Evolutionary conservation across 2,797 vertebrate species (phyloP), one percentile per base, ranked within the genome.

Genomic region (Leptatherina wallacei): DNA sequence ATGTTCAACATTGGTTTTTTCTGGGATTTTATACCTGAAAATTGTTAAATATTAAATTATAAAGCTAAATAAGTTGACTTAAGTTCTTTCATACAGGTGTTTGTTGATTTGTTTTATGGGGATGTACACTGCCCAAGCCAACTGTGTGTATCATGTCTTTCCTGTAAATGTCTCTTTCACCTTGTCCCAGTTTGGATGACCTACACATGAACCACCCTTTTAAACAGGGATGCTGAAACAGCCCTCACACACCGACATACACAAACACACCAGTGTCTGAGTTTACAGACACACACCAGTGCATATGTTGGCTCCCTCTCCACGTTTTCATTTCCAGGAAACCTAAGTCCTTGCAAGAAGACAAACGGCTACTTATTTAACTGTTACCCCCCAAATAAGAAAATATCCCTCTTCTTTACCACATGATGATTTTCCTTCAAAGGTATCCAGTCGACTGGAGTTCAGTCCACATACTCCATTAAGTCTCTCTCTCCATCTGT

Each of bases 351-450:
- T 86, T 83, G 74, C 85, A 81, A 81, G 82, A 89, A 93, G 91
- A 92, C 85, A 88, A 92, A 93, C 91, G 85, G 84, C 54, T 77
- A 86, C 89, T 91, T 93, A 85, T 91, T 91, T 89, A 85, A 89
- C 82, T 83, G 81, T 91, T 84, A 89, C 88, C 90, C 89, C 47
- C 86, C 84, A 90, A 91, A 93, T 89, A 82, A 90, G 89, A 90
- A 90, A 86, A 91, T 91, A 84, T 88, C 83, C 85, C 90, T 89
- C 84, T 67, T 70, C 73, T 80, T 88, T 75, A 91, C 90, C 90
- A 81, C 88, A 89, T 82, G 80, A 86, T 85, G 85, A 86, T 88
- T 91, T 92, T 87, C 73, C 85, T 90, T 91, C 86, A 91, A 91
- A 91, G 84, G 86, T 85, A 89, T 89, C 85, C 86, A 87, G 82